Percentiles rank a stretch among this genome's conserved stretches.
Conservation (phyloP, 1,140 invertebrate species). For the Melitaea cinxia region DNA sequence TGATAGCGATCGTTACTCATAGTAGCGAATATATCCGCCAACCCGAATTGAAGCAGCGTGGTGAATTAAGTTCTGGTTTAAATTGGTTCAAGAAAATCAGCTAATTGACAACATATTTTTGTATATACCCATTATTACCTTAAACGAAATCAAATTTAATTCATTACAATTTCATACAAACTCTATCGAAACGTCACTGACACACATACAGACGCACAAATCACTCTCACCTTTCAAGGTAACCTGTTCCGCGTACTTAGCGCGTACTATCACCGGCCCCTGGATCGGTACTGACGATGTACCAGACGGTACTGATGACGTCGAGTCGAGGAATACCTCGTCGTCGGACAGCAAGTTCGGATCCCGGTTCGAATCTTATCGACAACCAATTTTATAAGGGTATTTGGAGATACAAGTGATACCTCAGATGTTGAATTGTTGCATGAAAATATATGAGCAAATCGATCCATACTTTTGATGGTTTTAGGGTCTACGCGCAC, state of each 20-base stretch:
- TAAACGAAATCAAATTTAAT: too few relatives aligned
- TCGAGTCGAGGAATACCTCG: conserved; percentile 62
- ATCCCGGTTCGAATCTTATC: conserved; percentile 39
- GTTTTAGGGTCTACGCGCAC: neutral
- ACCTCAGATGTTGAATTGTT: too few relatives aligned
- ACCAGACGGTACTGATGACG: conserved; percentile 44
- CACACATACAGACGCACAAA: neutral
- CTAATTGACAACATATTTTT: too few relatives aligned
- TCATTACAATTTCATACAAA: neutral
- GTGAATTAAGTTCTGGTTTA: too few relatives aligned
- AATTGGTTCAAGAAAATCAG: too few relatives aligned
- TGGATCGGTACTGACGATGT: conserved; percentile 44
- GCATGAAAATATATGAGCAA: too few relatives aligned
- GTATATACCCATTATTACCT: too few relatives aligned
- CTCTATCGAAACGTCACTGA: neutral
- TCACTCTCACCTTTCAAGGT: conserved; percentile 23
- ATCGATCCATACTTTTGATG: neutral
- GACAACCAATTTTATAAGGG: neutral
- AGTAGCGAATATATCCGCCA: too few relatives aligned
- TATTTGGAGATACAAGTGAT: too few relatives aligned
- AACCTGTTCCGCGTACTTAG: conserved; percentile 40
- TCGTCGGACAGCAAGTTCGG: conserved; percentile 65
- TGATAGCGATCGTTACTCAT: too few relatives aligned
- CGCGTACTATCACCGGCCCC: conserved; percentile 40
- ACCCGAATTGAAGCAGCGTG: too few relatives aligned